Base-by-base conservation (phyloP, 2,797 vertebrate genomes). In the Mus caroli region DNA sequence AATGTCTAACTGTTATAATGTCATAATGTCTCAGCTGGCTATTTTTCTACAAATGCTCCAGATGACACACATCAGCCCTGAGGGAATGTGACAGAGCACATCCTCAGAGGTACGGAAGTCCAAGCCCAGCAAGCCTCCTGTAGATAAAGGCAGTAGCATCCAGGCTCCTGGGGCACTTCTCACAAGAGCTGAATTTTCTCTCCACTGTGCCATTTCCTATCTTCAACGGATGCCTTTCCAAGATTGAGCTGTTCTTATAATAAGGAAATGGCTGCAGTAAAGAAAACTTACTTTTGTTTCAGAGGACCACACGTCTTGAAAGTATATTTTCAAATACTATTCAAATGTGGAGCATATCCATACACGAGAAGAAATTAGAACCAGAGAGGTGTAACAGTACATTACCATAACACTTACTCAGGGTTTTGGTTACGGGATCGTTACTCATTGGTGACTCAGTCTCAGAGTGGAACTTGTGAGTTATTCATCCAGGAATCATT, bases 221-320 rank as follows among this genome's bases (percentile, higher is more conserved):
- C 90, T 92, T 76, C 8, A 0, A 0, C 0, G 20, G 31, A 83
- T 54, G 6, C 28, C 75, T 88, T 88, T 86, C 43, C 46, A 94
- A 87, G 7, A 58, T 2, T 3, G 14, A 80, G 56, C 6, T 62
- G 19, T 82, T 67, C 6, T 79, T 54, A 84, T 31, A 85, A 46
- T 71, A 28, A 76, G 52, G 58, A 92, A 43, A 0, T 31, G 50
- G 52, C 43, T 13, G 1, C 34, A 43, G 11, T 58, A n/a, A 88
- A 69, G 71, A 85, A 88, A 94, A 94, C 52, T 46, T 17, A 31
- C 14, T 76, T 96, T 37, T 54, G 43, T 89, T 91, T 88, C 56
- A 54, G 94, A 93, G 6, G 0, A 58, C 43, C 50, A 17, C 46
- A 89, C 73, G 95, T n/a, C 20, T 43, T 52, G 43, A 52, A 31